These are phyloP conservation scores for Smithornis capensis DNA, from an alignment of 2,113 vertebrate genomes.

Conservation along the genomic window DNA sequence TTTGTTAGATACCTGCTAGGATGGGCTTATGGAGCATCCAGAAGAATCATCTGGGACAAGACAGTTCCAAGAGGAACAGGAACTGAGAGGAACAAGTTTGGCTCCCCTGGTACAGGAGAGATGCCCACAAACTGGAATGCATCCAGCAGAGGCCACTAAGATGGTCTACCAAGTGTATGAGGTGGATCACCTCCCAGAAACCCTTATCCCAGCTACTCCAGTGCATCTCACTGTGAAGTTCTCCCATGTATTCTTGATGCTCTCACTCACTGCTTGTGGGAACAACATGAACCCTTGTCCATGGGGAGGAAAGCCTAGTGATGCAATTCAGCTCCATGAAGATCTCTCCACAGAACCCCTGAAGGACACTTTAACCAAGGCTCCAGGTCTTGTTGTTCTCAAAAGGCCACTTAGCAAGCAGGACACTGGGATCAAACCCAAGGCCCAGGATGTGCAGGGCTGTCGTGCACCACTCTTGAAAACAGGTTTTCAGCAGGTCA, in stretches of 20 bases:
- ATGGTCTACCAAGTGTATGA: not conserved
- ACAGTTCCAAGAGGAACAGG: not conserved
- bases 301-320: not conserved
- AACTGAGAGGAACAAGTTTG: not conserved
- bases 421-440: not conserved
- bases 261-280: not conserved
- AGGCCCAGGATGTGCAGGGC: not conserved
- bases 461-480: not conserved
- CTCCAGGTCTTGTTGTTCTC: not conserved
- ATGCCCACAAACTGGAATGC: not conserved
- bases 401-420: not conserved
- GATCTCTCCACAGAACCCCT: not conserved
- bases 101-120: not conserved
- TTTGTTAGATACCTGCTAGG: not conserved
- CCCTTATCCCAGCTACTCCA: not conserved
- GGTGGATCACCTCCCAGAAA: not conserved
- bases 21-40: not conserved
- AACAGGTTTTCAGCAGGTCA: not conserved
- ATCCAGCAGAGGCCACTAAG: not conserved
- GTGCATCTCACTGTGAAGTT: not conserved
- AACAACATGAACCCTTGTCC: not conserved
- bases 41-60: not conserved
- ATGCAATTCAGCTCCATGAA: not conserved
- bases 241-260: not conserved
- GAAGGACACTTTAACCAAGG: not conserved